These are phyloP conservation scores for Megalops atlanticus DNA, from an alignment of 2,113 vertebrate genomes.

Conservation along the genomic window DNA sequence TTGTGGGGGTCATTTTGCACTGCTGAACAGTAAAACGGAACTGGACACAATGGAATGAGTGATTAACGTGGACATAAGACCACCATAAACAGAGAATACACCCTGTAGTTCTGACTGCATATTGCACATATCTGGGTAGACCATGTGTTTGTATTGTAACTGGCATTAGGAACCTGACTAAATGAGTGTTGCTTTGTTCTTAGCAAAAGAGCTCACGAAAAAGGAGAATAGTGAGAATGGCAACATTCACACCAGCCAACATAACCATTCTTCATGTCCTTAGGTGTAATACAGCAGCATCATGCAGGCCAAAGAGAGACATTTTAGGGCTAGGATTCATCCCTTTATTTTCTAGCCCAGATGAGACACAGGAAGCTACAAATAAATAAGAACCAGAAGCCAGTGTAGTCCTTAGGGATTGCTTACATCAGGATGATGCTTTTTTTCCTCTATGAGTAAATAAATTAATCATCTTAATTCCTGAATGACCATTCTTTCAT, in stretches of 20 bases:
- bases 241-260: background rate
- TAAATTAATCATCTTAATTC: background rate
- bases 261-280: background rate
- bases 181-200: background rate
- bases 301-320: too few relatives aligned
- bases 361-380: too few relatives aligned
- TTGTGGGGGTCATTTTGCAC: background rate
- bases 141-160: too few relatives aligned
- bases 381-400: background rate
- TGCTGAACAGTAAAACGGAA: background rate
- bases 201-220: background rate
- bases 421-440: background rate
- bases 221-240: background rate
- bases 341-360: too few relatives aligned
- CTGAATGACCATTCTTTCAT: background rate
- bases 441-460: background rate
- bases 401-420: background rate
- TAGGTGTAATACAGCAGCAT: background rate
- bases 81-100: background rate
- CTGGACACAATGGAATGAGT: background rate
- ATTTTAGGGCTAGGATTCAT: too few relatives aligned
- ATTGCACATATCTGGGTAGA: background rate
- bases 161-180: background rate
- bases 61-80: background rate
- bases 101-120: background rate